phyloP scores from a whole-genome alignment of 1,140 invertebrate genomes.

The Dryas iulia region DNA sequence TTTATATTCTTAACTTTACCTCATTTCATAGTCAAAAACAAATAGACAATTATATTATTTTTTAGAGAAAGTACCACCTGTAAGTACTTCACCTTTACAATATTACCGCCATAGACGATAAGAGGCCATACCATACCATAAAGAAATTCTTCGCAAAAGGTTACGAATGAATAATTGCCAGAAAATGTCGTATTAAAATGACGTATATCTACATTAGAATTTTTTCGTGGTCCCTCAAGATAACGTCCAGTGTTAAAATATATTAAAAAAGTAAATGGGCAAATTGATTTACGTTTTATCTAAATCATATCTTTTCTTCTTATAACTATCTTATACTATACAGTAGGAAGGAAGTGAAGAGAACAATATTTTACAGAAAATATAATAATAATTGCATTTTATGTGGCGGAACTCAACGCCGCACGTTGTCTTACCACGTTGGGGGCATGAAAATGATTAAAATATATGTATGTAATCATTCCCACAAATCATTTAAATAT shows the following conservation, averaged over 20 bases:
- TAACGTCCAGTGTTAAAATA: slow-evolving; percentile 24
- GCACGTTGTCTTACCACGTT: too few species aligned
- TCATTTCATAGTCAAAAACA: too few species aligned
- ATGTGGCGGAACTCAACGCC: too few species aligned
- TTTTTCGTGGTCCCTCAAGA: slow-evolving; percentile 19
- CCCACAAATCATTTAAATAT: too few species aligned
- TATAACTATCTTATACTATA: neutral
- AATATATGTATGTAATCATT: too few species aligned
- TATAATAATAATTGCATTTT: too few species aligned
- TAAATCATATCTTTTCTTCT: neutral
- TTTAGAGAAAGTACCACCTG: neutral
- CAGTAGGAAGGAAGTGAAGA: too few species aligned
- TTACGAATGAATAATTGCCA: slow-evolving; percentile 25
- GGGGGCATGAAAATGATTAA: too few species aligned
- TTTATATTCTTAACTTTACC: too few species aligned
- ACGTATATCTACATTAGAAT: slow-evolving; percentile 26
- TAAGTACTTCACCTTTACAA: neutral
- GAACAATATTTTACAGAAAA: too few species aligned
- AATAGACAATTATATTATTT: too few species aligned
- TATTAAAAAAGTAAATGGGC: slow-evolving; percentile 24
- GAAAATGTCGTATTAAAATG: slow-evolving; percentile 33
- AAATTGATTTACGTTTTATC: slow-evolving; percentile 7
- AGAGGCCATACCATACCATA: neutral
- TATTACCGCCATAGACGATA: neutral
- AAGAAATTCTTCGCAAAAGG: slow-evolving; percentile 30